Conservation (phyloP, 2,888 invertebrate genomes). For the Entomobrya multifasciata region DNA sequence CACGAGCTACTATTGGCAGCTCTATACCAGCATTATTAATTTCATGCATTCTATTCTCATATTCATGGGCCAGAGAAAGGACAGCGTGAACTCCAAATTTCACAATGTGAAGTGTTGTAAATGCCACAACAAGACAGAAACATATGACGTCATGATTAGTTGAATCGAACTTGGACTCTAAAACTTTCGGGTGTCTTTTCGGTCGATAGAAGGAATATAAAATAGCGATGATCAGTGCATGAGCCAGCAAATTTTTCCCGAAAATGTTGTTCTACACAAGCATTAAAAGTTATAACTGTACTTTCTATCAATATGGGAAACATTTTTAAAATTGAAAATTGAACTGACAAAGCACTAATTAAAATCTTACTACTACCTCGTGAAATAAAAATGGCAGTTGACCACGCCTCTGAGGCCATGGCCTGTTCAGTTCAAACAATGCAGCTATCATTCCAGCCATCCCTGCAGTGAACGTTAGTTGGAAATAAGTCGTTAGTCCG, state of each 20-base stretch:
- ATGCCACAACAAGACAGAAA: conserved; percentile 50
- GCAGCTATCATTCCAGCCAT: conserved; percentile 62
- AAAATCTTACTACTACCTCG: conserved; percentile 53
- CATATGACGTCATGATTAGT: conserved; percentile 47
- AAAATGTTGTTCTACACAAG: conserved; percentile 56
- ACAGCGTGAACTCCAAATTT: conserved; percentile 54
- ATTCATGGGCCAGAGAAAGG: conserved; percentile 47
- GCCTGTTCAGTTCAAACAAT: conserved; percentile 58
- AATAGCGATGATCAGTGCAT: conserved; percentile 40
- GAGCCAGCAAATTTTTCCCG: conserved; percentile 49
- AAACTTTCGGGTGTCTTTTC: not conserved
- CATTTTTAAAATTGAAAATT: no score
- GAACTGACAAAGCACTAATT: not conserved
- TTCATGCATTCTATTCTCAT: conserved; percentile 26
- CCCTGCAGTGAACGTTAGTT: conserved; percentile 50
- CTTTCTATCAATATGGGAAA: no score
- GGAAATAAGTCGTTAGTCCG: conserved; percentile 44
- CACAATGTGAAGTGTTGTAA: conserved; percentile 50
- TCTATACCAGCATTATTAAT: conserved; percentile 5
- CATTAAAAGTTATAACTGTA: not conserved
- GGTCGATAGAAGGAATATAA: conserved; percentile 52
- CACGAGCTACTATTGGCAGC: not conserved
- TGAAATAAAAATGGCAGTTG: conserved; percentile 46
- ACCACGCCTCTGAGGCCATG: conserved; percentile 58
- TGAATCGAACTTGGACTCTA: conserved; percentile 45